These are phyloP conservation scores for Lycophotia porphyrea DNA, from an alignment of 2,888 invertebrate species.

Conservation along the genomic window DNA sequence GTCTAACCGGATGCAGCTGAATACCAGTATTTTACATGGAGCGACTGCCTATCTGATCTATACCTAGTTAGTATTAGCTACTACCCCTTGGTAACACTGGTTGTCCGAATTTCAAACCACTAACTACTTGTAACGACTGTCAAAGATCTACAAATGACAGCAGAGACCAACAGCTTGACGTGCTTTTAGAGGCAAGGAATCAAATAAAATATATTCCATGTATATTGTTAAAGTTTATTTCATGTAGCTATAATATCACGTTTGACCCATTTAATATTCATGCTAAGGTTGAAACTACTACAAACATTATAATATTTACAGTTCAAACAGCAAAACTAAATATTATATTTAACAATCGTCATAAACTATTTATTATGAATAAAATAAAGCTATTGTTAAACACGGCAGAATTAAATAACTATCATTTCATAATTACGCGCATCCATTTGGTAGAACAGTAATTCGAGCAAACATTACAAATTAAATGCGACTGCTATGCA, in stretches of 20 bases:
- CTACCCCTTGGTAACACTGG: background rate
- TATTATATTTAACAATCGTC: constrained; percentile 28
- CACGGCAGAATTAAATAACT: constrained; percentile 20
- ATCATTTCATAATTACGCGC: constrained; percentile 11
- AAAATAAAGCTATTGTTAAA: constrained; percentile 33
- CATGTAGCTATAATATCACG: constrained; percentile 14
- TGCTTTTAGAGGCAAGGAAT: background rate
- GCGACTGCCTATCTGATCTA: background rate
- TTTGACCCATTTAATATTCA: constrained; percentile 40
- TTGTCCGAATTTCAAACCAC: background rate
- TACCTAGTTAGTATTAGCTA: background rate
- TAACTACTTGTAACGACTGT: background rate
- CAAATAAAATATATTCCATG: constrained; percentile 1
- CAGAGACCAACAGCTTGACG: background rate
- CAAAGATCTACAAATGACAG: background rate
- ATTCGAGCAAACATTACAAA: background rate
- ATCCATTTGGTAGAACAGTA: background rate
- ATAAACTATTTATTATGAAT: constrained; percentile 40
- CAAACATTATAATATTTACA: constrained; percentile 34
- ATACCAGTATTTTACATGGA: background rate
- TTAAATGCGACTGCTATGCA: background rate
- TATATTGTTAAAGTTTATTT: constrained; percentile 8
- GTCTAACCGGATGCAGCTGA: background rate
- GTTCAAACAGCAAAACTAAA: constrained; percentile 45
- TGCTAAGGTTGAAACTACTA: constrained; percentile 33